phyloP scores from a whole-genome alignment of 1,140 invertebrate species.

The Subanguina moxae region DNA sequence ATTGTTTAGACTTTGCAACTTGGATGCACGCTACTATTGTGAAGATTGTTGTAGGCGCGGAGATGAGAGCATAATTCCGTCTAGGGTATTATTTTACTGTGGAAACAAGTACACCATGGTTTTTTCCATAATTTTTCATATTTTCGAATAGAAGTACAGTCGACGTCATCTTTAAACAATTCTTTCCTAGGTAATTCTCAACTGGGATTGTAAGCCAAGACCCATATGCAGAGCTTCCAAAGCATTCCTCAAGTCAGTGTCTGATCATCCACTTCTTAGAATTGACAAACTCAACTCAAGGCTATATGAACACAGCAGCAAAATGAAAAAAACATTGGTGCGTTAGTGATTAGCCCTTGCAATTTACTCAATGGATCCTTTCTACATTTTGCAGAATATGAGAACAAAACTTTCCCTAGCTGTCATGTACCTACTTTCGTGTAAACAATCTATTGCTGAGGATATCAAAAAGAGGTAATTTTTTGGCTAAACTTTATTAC shows the following conservation, averaged over 20 bases:
- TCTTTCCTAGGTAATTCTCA: conserved; percentile 12
- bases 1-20: conserved; percentile 24
- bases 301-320: conserved; percentile 59
- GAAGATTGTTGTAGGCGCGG: conserved; percentile 23
- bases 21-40: conserved; percentile 42
- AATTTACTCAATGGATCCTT: no score
- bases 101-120: no score
- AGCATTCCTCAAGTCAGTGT: conserved; percentile 56
- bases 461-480: conserved; percentile 60
- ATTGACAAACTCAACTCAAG: conserved; percentile 59
- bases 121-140: no score
- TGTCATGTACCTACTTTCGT: conserved; percentile 61
- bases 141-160: background rate
- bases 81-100: conserved; percentile 26
- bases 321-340: conserved; percentile 59
- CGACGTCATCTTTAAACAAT: background rate
- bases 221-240: conserved; percentile 56
- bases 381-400: conserved; percentile 46
- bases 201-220: conserved; percentile 38
- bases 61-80: conserved; percentile 38
- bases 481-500: conserved; percentile 16
- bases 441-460: conserved; percentile 60
- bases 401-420: conserved; percentile 59
- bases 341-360: background rate
- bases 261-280: conserved; percentile 60